Evolutionary conservation across 2,888 invertebrate species (phyloP).

Genomic region (Cylindroiulus punctatus): DNA sequence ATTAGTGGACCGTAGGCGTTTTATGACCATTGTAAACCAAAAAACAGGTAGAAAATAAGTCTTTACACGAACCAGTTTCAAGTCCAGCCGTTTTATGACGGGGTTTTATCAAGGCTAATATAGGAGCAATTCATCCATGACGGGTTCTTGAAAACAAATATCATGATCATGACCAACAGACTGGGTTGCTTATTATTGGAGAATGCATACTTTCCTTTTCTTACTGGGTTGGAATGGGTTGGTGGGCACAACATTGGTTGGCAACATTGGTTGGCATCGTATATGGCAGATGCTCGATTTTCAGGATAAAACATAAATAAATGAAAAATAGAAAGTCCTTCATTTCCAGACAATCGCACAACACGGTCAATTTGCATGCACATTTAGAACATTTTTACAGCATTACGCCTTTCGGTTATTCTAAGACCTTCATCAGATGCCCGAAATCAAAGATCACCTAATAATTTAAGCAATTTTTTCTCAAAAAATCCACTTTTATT

Average conservation of each 20-base stretch:
- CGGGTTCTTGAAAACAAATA: neutral
- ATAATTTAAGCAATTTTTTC: no score
- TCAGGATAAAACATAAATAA: no score
- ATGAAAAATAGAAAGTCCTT: no score
- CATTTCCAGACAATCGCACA: no score
- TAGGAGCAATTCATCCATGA: constrained; percentile 16
- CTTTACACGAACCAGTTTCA: constrained; percentile 33
- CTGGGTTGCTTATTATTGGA: neutral
- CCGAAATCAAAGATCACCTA: no score
- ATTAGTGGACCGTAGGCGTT: constrained; percentile 23
- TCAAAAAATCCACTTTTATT: no score
- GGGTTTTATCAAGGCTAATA: constrained; percentile 8
- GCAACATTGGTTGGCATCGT: no score
- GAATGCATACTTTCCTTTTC: neutral
- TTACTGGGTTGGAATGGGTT: neutral
- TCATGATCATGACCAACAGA: constrained; percentile 33
- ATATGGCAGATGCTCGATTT: neutral
- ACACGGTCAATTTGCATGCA: no score
- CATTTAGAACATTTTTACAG: no score
- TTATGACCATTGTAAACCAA: constrained; percentile 31
- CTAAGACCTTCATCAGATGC: no score
- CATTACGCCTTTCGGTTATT: no score
- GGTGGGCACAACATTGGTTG: no score
- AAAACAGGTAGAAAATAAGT: constrained; percentile 18
- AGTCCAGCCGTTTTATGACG: neutral